phyloP scores from a whole-genome alignment of 2,888 invertebrate genomes.

The Nomada ferruginata region DNA sequence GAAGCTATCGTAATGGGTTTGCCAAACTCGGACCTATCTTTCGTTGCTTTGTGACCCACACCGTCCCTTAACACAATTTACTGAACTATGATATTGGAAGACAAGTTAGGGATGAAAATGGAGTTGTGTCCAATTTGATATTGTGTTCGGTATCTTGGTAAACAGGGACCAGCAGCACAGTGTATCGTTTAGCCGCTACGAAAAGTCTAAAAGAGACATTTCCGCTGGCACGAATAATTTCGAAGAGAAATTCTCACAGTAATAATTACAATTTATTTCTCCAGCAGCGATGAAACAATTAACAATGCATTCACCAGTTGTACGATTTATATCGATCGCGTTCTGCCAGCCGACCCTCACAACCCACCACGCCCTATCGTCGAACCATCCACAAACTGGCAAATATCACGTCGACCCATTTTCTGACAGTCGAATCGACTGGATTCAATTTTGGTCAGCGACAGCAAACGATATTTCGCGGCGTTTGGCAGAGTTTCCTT shows the following conservation, averaged over 20 bases:
- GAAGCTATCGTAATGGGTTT: constrained; percentile 1
- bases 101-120: background rate
- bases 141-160: background rate
- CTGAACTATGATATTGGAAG: background rate
- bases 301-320: too few species aligned
- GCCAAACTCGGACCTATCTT: constrained; percentile 8
- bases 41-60: background rate
- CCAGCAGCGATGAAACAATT: too few species aligned
- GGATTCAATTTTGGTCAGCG: constrained; percentile 16
- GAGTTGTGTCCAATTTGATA: background rate
- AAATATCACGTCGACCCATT: constrained; percentile 4
- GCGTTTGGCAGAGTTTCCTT: background rate
- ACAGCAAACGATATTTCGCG: constrained; percentile 2
- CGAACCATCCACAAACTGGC: background rate
- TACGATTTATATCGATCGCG: too few species aligned
- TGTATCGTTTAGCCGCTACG: too few species aligned
- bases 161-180: background rate
- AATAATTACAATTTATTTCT: too few species aligned
- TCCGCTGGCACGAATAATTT: too few species aligned
- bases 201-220: too few species aligned
- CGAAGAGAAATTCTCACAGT: too few species aligned
- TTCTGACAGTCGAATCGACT: background rate
- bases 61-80: constrained; percentile 3
- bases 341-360: too few species aligned
- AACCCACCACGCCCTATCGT: background rate